A percentile compares a stretch with the other conserved stretches of the same genome.
These are phyloP conservation scores for Eurois occulta DNA, from an alignment of 2,888 invertebrate species.

Conservation along the genomic window DNA sequence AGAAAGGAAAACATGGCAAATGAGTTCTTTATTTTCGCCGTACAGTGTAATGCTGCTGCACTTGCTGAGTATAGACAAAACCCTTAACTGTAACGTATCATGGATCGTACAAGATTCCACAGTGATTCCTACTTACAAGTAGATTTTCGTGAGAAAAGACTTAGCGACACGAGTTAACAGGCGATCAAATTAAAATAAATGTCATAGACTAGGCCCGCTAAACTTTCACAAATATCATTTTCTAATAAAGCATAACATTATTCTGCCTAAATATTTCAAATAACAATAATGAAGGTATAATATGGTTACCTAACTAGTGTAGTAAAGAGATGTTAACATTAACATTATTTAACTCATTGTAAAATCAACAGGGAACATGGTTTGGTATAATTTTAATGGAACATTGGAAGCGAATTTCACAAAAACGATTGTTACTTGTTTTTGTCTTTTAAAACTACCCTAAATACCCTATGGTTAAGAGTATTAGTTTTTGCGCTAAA, in stretches of 20 bases:
- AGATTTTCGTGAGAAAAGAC: neutral
- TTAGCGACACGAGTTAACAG: neutral
- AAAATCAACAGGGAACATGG: conserved; percentile 7
- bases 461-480: conserved; percentile 2
- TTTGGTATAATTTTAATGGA: neutral
- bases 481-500: conserved; percentile 6
- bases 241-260: conserved; percentile 27
- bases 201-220: conserved; percentile 40
- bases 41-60: neutral
- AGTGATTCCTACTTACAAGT: neutral
- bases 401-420: neutral
- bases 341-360: conserved; percentile 2
- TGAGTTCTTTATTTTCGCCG: neutral
- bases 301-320: conserved; percentile 27
- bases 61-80: neutral
- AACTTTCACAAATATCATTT: conserved; percentile 18
- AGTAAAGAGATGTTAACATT: conserved; percentile 36
- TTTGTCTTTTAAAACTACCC: conserved; percentile 11
- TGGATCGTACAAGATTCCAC: neutral
- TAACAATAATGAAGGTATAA: conserved; percentile 18
- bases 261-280: conserved; percentile 29
- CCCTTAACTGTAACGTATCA: neutral
- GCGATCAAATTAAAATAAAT: conserved; percentile 17
- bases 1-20: neutral
- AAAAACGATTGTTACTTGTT: neutral